These are phyloP conservation scores for Monopis laevigella DNA, from an alignment of 2,888 invertebrate genomes.

Conservation along the genomic window DNA sequence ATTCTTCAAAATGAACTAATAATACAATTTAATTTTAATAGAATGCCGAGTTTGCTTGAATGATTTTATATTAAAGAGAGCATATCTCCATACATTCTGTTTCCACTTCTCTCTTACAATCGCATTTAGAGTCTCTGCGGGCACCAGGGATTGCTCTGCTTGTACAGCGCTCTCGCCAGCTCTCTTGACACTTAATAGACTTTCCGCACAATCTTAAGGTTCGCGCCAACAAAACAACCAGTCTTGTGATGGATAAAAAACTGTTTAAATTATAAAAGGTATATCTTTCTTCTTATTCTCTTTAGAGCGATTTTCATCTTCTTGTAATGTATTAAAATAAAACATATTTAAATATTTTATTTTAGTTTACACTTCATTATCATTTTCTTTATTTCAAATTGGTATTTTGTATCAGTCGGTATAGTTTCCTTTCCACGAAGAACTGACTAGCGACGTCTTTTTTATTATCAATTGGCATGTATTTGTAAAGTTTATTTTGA, in stretches of 20 bases:
- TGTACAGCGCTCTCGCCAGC: slow-evolving; percentile 31
- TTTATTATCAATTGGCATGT: slow-evolving; percentile 31
- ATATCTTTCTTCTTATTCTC: slow-evolving; percentile 2
- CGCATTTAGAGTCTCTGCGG: slow-evolving; percentile 47
- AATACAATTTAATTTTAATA: slow-evolving; percentile 29
- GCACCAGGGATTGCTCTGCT: slow-evolving; percentile 34
- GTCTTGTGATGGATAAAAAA: neutral
- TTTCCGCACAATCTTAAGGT: slow-evolving; percentile 34
- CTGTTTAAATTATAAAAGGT: neutral
- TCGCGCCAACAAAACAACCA: slow-evolving; percentile 30
- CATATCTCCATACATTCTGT: too few species aligned
- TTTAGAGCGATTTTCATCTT: slow-evolving; percentile 25
- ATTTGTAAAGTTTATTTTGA: slow-evolving; percentile 16
- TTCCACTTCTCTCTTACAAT: slow-evolving; percentile 36
- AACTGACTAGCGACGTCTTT: slow-evolving; percentile 29
- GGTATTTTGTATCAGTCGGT: slow-evolving; percentile 21
- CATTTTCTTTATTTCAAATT: slow-evolving; percentile 26
- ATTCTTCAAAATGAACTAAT: slow-evolving; percentile 22
- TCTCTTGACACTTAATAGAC: slow-evolving; percentile 43
- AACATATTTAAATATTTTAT: slow-evolving; percentile 23
- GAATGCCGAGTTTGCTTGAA: slow-evolving; percentile 47
- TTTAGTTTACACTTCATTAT: slow-evolving; percentile 20
- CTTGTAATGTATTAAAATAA: slow-evolving; percentile 60
- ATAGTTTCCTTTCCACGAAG: neutral
- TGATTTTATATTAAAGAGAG: slow-evolving; percentile 31